A percentile compares a stretch with the other conserved stretches of the same genome.
Evolutionary conservation across 1,140 invertebrate species (phyloP).

Genomic region (Nixonia krombeini): DNA sequence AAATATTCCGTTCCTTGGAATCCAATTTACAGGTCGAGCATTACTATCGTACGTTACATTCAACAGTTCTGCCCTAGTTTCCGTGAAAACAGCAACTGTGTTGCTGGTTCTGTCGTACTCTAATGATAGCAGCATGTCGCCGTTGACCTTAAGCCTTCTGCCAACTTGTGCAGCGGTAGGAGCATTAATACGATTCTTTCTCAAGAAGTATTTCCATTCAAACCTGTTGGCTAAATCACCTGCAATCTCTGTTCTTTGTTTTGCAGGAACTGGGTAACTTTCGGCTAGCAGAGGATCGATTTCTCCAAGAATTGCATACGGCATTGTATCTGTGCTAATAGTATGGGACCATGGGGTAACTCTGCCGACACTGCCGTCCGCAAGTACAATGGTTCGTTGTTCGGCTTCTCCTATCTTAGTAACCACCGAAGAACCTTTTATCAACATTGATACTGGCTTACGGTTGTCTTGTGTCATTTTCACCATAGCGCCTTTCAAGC

Average conservation of each 20-base stretch:
- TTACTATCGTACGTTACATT: conserved; percentile 94
- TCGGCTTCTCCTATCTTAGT: conserved; percentile 86
- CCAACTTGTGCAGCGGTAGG: conserved; percentile 86
- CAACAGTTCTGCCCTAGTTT: conserved; percentile 88
- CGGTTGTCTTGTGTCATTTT: conserved; percentile 86
- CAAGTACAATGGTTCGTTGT: conserved; percentile 83
- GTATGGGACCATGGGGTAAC: conserved; percentile 87
- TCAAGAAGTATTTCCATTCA: conserved; percentile 93
- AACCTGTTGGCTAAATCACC: conserved; percentile 93
- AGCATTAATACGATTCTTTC: conserved; percentile 76
- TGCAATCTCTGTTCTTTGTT: conserved; percentile 89
- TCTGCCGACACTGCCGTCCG: conserved; percentile 85
- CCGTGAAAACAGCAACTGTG: conserved; percentile 91
- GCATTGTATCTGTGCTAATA: conserved; percentile 88
- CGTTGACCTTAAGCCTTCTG: conserved; percentile 88
- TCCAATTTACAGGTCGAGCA: conserved; percentile 91
- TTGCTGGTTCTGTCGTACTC: conserved; percentile 93
- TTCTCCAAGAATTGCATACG: conserved; percentile 86
- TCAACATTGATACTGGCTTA: conserved; percentile 86
- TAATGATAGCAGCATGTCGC: conserved; percentile 90
- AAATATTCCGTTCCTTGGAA: conserved; percentile 87
- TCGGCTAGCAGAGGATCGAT: conserved; percentile 87
- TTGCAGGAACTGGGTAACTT: conserved; percentile 91
- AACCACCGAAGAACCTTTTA: conserved; percentile 88
- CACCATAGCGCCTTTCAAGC: conserved; percentile 89